Conservation (phyloP, 2,797 vertebrate genomes). For the Alca torda region DNA sequence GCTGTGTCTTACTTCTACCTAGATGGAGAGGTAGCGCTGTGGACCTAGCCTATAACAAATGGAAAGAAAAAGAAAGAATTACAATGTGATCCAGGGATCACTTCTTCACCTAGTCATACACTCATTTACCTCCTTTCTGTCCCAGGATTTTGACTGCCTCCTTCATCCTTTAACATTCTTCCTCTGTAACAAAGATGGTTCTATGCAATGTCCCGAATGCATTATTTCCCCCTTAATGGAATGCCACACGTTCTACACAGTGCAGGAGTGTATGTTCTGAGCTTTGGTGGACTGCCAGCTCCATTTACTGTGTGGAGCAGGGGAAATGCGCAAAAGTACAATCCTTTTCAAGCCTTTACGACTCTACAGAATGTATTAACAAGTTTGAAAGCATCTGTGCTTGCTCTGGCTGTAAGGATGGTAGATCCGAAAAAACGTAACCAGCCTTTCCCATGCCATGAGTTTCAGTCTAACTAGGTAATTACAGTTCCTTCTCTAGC, state of each 20-base stretch:
- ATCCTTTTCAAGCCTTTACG: not conserved
- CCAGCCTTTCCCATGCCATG: not conserved
- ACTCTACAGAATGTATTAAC: not conserved
- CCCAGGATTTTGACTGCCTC: not conserved
- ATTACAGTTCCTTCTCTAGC: slow-evolving; percentile 20
- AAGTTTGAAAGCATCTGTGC: not conserved
- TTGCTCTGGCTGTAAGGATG: not conserved
- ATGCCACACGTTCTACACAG: not conserved
- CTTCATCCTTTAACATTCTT: not conserved
- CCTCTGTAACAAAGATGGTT: not conserved
- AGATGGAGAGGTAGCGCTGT: not conserved
- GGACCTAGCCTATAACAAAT: not conserved
- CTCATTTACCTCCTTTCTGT: not conserved
- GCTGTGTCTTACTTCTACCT: not conserved
- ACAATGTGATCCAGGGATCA: not conserved
- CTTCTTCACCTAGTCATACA: not conserved
- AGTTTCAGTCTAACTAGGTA: slow-evolving; percentile 38
- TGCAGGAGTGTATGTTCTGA: not conserved
- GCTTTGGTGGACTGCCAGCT: not conserved
- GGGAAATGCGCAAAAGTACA: not conserved
- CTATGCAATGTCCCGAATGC: rapidly evolving
- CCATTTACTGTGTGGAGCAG: not conserved
- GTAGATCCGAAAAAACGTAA: not conserved
- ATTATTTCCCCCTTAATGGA: not conserved
- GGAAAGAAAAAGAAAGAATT: not conserved